Conservation (phyloP, 2,797 vertebrate genomes). For the Acanthurus lineatus region DNA sequence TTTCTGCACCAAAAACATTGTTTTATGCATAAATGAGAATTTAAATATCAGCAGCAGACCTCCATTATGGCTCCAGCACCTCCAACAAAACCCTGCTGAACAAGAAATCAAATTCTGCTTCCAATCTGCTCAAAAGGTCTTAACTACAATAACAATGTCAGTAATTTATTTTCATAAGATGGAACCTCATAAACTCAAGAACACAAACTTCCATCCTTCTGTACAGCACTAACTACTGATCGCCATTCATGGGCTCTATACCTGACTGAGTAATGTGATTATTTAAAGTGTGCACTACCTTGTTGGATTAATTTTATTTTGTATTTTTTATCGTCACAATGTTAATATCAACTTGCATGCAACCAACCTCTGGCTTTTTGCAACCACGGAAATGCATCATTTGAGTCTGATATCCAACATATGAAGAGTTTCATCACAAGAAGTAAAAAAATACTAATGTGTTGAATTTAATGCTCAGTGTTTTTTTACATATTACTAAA, state of each 20-base stretch:
- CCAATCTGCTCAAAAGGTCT: not conserved
- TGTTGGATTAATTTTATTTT: constrained; percentile 41
- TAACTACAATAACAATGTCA: not conserved
- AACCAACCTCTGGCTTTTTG: constrained; percentile 41
- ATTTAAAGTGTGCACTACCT: constrained; percentile 64
- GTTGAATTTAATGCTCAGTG: constrained; percentile 1
- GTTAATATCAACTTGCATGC: constrained; percentile 73
- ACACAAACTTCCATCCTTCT: constrained; percentile 36
- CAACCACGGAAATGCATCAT: constrained; percentile 34
- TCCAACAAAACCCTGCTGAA: too few relatives aligned
- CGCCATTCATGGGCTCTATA: constrained; percentile 54
- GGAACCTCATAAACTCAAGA: constrained; percentile 20
- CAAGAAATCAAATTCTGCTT: constrained; percentile 30
- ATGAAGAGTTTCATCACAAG: constrained; percentile 51
- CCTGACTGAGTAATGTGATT: constrained; percentile 65
- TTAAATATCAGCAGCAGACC: too few relatives aligned
- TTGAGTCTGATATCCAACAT: constrained; percentile 22
- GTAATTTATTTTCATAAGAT: constrained; percentile 32
- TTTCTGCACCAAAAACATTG: too few relatives aligned
- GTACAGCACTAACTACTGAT: constrained; percentile 71
- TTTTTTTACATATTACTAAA: constrained; percentile 9
- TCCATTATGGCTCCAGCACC: too few relatives aligned
- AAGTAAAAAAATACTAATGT: constrained; percentile 10
- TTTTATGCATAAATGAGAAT: too few relatives aligned
- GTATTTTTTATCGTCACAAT: constrained; percentile 54